Evolutionary conservation across 2,888 invertebrate species (phyloP).

Genomic region (Phasia obesa): DNA sequence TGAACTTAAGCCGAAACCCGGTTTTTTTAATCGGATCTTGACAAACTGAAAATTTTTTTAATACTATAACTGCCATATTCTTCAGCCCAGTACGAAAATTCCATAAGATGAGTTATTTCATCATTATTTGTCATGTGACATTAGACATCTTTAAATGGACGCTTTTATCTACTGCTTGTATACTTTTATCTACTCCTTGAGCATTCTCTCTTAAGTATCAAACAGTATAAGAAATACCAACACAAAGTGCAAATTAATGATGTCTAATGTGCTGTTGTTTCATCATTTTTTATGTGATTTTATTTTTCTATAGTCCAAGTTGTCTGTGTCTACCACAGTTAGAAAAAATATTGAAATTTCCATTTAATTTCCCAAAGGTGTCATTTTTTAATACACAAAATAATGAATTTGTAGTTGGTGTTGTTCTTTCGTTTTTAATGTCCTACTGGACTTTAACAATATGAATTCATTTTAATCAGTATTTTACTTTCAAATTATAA

Average conservation of each 20-base stretch:
- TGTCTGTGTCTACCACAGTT: conserved; percentile 39
- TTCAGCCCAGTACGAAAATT: too few relatives aligned
- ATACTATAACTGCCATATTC: too few relatives aligned
- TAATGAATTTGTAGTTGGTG: conserved; percentile 48
- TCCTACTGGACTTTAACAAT: not conserved
- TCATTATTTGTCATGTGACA: too few relatives aligned
- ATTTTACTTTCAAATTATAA: conserved; percentile 25
- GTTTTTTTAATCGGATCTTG: too few relatives aligned
- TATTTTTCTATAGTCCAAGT: conserved; percentile 9
- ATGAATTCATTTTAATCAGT: conserved; percentile 18
- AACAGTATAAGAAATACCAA: not conserved
- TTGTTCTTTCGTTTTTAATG: conserved; percentile 17
- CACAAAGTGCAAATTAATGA: conserved; percentile 5
- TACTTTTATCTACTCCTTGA: too few relatives aligned
- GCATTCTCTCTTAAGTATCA: too few relatives aligned
- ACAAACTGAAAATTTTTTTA: too few relatives aligned
- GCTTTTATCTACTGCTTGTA: too few relatives aligned
- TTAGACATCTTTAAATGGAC: too few relatives aligned
- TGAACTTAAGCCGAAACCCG: too few relatives aligned
- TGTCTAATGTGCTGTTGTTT: conserved; percentile 1
- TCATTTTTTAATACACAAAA: conserved; percentile 55
- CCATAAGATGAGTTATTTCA: too few relatives aligned
- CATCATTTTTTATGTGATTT: not conserved
- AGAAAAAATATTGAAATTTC: not conserved
- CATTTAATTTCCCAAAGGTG: conserved; percentile 64